Evolutionary conservation across 2,797 vertebrate species (phyloP).

Genomic region (Acanthis flammea): DNA sequence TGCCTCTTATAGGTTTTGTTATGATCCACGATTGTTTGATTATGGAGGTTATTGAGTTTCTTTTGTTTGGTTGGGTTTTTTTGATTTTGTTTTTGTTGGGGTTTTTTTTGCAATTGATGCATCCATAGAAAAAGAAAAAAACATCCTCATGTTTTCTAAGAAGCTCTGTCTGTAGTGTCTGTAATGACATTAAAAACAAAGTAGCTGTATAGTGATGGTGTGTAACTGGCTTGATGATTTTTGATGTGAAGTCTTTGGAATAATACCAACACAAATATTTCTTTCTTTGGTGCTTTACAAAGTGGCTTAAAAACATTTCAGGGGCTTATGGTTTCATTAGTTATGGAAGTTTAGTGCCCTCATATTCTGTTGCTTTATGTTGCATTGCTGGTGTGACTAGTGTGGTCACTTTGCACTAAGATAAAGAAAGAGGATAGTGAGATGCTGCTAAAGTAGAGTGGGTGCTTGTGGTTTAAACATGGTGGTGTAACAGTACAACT

Average conservation of each 20-base stretch:
- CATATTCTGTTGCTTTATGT: background rate
- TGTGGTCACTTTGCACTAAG: background rate
- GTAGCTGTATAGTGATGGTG: background rate
- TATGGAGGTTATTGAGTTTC: background rate
- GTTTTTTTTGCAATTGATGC: background rate
- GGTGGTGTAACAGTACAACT: background rate
- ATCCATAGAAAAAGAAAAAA: background rate
- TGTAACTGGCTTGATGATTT: background rate
- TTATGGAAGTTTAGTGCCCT: background rate
- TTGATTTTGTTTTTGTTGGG: background rate
- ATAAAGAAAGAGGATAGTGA: background rate
- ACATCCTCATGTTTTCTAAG: background rate
- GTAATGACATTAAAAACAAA: background rate
- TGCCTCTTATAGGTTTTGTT: background rate
- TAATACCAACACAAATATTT: background rate
- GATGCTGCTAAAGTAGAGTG: background rate
- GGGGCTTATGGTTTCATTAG: background rate
- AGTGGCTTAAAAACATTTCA: background rate
- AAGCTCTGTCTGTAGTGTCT: background rate
- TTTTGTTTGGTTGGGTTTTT: background rate
- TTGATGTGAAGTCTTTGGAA: background rate
- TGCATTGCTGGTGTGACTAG: background rate
- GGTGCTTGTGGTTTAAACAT: background rate
- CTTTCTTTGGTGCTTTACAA: background rate
- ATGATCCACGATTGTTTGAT: background rate